Conservation (phyloP, 2,888 invertebrate genomes). For the Onthophagus sagittarius region DNA sequence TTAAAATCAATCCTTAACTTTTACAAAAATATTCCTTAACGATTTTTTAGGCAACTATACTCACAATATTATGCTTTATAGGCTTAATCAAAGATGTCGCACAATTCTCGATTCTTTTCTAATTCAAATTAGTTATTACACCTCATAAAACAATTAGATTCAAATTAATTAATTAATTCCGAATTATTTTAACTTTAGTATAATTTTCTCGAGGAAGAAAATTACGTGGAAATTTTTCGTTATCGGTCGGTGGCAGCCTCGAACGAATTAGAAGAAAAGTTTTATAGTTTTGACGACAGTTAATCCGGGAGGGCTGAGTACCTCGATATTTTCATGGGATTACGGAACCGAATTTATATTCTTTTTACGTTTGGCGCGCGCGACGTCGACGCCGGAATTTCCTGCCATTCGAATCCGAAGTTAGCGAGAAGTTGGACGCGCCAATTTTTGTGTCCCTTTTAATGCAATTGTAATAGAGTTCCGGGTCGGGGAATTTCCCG, state of each 20-base stretch:
- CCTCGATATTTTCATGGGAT: conserved; percentile 11
- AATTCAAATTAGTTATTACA: no score
- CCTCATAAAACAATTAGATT: no score
- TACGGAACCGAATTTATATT: conserved; percentile 9
- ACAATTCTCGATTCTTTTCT: no score
- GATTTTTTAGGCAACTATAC: no score
- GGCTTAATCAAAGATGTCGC: no score
- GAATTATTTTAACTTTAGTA: no score
- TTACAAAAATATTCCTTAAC: no score
- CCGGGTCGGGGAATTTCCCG: not conserved
- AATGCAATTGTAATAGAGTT: conserved; percentile 2
- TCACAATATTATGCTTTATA: no score
- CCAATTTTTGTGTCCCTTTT: not conserved
- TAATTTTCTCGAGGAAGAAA: not conserved
- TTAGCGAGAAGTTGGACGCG: not conserved
- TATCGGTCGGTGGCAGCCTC: not conserved
- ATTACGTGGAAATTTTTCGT: conserved; percentile 12
- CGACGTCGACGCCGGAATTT: not conserved
- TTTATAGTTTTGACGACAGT: conserved; percentile 6
- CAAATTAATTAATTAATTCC: no score
- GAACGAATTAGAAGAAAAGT: conserved; percentile 6
- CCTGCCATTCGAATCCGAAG: not conserved
- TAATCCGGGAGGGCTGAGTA: conserved; percentile 1
- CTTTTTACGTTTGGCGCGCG: conserved; percentile 7
- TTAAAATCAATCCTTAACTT: no score